Percentiles rank a stretch among this genome's conserved stretches.
Conservation (phyloP, 2,888 invertebrate genomes). For the Mechanitis messenoides region DNA sequence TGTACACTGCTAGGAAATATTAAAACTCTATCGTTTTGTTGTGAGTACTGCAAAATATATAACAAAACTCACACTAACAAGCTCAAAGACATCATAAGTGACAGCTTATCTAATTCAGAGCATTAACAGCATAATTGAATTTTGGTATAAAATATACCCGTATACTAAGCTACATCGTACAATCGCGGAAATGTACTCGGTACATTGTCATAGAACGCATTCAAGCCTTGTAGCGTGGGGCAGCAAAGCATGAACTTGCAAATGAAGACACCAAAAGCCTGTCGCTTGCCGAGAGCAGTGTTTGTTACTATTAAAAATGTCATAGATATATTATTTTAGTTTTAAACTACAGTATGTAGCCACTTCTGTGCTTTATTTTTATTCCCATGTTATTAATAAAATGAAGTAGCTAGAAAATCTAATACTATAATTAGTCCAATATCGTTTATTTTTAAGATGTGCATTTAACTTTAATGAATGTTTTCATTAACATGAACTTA, state of each 20-base stretch:
- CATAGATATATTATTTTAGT: not conserved
- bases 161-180: not conserved
- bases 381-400: too few species aligned
- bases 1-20: not conserved
- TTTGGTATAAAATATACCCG: slow-evolving; percentile 2
- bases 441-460: too few species aligned
- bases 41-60: not conserved
- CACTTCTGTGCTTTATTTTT: too few species aligned
- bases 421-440: too few species aligned
- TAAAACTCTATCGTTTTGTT: not conserved
- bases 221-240: slow-evolving; percentile 13
- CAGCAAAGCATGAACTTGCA: slow-evolving; percentile 39
- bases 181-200: slow-evolving; percentile 5
- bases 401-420: too few species aligned
- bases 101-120: not conserved
- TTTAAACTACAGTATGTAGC: not conserved
- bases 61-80: not conserved
- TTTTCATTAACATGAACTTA: too few species aligned
- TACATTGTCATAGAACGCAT: slow-evolving; percentile 8
- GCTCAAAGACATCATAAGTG: not conserved
- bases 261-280: slow-evolving; percentile 41
- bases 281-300: slow-evolving; percentile 31
- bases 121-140: not conserved
- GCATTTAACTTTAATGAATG: too few species aligned
- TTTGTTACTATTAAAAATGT: slow-evolving; percentile 23